phyloP scores from a whole-genome alignment of 1,140 invertebrate genomes.

The Gonatopus flavifemur region DNA sequence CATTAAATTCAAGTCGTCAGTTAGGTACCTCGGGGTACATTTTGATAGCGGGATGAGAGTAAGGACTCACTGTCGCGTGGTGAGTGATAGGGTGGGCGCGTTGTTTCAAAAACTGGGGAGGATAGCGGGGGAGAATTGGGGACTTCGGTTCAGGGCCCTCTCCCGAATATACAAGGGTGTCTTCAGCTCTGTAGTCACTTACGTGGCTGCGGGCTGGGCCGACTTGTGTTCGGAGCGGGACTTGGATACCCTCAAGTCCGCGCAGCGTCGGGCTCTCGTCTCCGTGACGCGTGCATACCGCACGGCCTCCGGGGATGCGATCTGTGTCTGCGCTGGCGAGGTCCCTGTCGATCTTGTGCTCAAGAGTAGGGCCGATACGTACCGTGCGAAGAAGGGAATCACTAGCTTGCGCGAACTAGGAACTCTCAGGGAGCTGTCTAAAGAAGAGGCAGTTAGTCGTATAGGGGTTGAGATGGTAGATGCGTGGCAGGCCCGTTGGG shows the following conservation, averaged over 20 bases:
- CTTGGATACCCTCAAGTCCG: background rate
- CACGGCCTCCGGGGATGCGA: conserved; percentile 27
- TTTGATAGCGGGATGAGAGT: too few species aligned
- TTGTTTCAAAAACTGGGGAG: conserved; percentile 9
- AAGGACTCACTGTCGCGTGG: too few species aligned
- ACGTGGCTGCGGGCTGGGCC: conserved; percentile 34
- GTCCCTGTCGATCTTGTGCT: conserved; percentile 15
- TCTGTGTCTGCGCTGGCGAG: conserved; percentile 3
- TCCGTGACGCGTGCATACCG: conserved; percentile 24
- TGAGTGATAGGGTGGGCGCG: too few species aligned
- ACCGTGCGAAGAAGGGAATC: background rate
- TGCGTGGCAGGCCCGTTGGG: conserved; percentile 16
- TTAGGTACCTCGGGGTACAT: conserved; percentile 1
- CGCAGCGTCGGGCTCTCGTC: conserved; percentile 28
- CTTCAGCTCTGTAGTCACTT: conserved; percentile 23
- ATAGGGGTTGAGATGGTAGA: background rate
- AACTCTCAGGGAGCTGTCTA: background rate
- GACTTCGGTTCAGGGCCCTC: conserved; percentile 17
- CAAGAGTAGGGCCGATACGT: background rate
- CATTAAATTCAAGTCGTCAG: background rate
- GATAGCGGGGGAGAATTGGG: conserved; percentile 15
- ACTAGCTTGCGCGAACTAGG: background rate
- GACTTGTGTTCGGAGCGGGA: conserved; percentile 5
- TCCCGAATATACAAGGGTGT: conserved; percentile 27
- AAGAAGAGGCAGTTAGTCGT: background rate